Evolutionary conservation across 2,113 vertebrate species (phyloP), one percentile per base, ranked within the genome.

Genomic region (Coptodon rendalli): DNA sequence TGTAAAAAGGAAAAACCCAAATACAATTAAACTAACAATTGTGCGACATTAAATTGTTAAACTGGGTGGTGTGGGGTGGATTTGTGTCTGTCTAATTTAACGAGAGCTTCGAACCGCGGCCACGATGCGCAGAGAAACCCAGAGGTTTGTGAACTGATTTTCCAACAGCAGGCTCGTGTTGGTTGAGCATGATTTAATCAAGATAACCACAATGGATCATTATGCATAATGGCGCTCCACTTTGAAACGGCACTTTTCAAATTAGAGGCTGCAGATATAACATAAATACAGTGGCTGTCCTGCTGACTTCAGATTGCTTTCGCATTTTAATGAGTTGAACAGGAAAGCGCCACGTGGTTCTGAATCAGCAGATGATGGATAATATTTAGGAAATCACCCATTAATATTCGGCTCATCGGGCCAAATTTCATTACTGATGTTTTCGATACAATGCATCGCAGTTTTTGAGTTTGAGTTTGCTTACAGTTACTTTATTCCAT

Each of bases 121-220:
- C 27, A 10, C 6, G 17, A 78, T 34, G 43, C 36, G n/a, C 56
- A 83, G 36, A 63, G 14, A 86, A 82, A 89, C 34, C 19, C 68
- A 81, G 68, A 48, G 82, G 81, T 52, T 48, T 54, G 19, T 7
- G 71, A 78, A 50, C 27, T 31, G 48, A 78, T 78, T 78, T 78
- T 78, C 73, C 27, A 34, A 34, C 45, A 34, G 27, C 27, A 78
- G 17, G 24, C 45, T 78, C 3, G 3, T 71, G 56, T 87, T 81
- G 24, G 85, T 82, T 85, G 63, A 86, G 45, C 22, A 54, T 79
- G 50, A 92, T 91, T 91, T 85, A 85, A 93, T 93, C 85, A 89
- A 90, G 84, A 92, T 85, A 89, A 89, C 87, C 82, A 90, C 83
- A 87, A 81, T 57, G 84, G 82, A 89, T 89, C 82, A 87, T 91